Evolutionary conservation across 2,113 vertebrate genomes (phyloP).

Genomic region (Epinephelus cyanopodus): DNA sequence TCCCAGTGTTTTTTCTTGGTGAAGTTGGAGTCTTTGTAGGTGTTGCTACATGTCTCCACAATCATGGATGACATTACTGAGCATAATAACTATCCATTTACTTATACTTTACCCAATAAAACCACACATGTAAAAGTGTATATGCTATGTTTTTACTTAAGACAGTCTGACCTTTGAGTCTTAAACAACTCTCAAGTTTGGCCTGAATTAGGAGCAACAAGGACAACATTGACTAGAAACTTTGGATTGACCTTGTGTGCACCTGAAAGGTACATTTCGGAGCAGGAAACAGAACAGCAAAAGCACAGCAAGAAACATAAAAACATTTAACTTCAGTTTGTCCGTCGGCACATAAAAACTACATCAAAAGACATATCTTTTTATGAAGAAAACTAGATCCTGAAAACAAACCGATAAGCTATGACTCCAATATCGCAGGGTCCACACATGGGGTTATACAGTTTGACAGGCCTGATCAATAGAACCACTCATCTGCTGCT

Average conservation of each 20-base stretch:
- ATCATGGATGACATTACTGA: no score
- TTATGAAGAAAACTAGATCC: constrained; percentile 32
- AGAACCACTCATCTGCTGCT: constrained; percentile 53
- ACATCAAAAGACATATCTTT: constrained; percentile 30
- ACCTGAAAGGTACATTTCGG: neutral
- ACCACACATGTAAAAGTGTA: neutral
- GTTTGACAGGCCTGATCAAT: constrained; percentile 60
- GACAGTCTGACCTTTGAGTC: neutral
- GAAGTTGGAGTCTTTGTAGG: no score
- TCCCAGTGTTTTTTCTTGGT: no score
- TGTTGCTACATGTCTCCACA: no score
- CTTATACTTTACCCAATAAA: no score
- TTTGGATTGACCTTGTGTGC: neutral
- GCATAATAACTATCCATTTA: no score
- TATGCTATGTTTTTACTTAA: neutral
- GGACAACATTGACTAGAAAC: neutral
- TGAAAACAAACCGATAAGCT: constrained; percentile 38
- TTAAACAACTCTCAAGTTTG: neutral
- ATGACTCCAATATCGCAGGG: constrained; percentile 25
- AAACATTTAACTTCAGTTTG: neutral
- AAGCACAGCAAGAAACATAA: neutral
- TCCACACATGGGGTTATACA: constrained; percentile 26
- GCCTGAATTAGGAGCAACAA: neutral
- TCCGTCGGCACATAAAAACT: constrained; percentile 1
- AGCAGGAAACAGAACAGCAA: neutral